Evolutionary conservation across 2,888 invertebrate genomes (phyloP).

Genomic region (Gari tellinella): DNA sequence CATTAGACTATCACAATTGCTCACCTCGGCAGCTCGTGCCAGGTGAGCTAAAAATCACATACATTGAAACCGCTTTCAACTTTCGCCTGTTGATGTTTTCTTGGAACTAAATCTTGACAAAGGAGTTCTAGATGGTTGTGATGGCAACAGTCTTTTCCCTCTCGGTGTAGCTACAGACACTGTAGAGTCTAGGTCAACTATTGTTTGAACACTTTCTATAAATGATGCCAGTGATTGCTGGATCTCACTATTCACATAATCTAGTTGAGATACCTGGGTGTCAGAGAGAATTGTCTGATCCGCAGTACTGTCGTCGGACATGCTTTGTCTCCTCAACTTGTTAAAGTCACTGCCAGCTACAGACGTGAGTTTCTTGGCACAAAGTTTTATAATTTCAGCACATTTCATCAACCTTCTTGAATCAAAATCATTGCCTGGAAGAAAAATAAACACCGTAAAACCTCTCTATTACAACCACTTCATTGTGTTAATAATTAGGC

Average conservation of each 20-base stretch:
- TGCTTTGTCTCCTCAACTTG: constrained; percentile 12
- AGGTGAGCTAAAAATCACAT: too few species aligned
- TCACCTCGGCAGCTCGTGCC: too few species aligned
- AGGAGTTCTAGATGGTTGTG: constrained; percentile 30
- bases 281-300: constrained; percentile 69
- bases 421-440: constrained; percentile 65
- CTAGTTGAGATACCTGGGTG: constrained; percentile 69
- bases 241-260: constrained; percentile 65
- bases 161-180: constrained; percentile 29
- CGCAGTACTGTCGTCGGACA: constrained; percentile 33
- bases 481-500: too few species aligned
- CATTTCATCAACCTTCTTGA: constrained; percentile 66
- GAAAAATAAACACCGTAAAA: too few species aligned
- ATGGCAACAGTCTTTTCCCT: constrained; percentile 51
- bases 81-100: too few species aligned
- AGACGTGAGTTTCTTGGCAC: constrained; percentile 58
- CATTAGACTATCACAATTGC: too few species aligned
- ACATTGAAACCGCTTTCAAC: too few species aligned
- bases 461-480: too few species aligned
- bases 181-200: constrained; percentile 41
- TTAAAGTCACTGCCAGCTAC: constrained; percentile 44
- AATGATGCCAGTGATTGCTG: constrained; percentile 56
- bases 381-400: constrained; percentile 73
- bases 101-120: too few species aligned
- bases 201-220: constrained; percentile 60